phyloP scores from a whole-genome alignment of 2,888 invertebrate species.

The Odiellus spinosus region DNA sequence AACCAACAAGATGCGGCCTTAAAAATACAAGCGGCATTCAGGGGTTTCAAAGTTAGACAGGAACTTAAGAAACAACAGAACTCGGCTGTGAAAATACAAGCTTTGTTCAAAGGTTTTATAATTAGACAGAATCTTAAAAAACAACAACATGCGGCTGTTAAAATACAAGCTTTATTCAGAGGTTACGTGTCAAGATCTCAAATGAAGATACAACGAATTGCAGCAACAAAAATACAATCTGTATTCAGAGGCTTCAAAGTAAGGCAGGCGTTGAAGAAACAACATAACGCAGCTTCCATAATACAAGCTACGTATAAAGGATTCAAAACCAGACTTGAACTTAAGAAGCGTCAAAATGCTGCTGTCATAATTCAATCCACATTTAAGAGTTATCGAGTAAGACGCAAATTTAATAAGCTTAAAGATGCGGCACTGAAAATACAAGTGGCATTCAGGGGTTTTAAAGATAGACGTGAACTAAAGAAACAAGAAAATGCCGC shows the following conservation, averaged over 20 bases:
- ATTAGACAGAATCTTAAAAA: too few species aligned
- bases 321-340: too few species aligned
- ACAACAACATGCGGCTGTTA: slow-evolving; percentile 2
- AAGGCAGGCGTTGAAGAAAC: neutral
- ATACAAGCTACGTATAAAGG: too few species aligned
- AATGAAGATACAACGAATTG: too few species aligned
- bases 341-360: neutral
- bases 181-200: slow-evolving; percentile 4
- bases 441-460: slow-evolving; percentile 3
- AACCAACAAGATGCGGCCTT: slow-evolving; percentile 18
- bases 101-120: too few species aligned
- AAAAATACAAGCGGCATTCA: slow-evolving; percentile 21
- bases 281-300: too few species aligned
- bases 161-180: slow-evolving; percentile 12
- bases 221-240: too few species aligned
- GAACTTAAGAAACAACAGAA: too few species aligned
- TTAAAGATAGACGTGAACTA: slow-evolving; percentile 8
- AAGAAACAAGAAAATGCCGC: slow-evolving; percentile 7
- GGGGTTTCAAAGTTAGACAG: slow-evolving; percentile 1
- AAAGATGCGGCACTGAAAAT: neutral
- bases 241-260: slow-evolving; percentile 1
- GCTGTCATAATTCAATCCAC: too few species aligned
- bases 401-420: neutral
- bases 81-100: too few species aligned
- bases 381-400: neutral